phyloP scores from a whole-genome alignment of 2,888 invertebrate species.

The Diloba caeruleocephala region DNA sequence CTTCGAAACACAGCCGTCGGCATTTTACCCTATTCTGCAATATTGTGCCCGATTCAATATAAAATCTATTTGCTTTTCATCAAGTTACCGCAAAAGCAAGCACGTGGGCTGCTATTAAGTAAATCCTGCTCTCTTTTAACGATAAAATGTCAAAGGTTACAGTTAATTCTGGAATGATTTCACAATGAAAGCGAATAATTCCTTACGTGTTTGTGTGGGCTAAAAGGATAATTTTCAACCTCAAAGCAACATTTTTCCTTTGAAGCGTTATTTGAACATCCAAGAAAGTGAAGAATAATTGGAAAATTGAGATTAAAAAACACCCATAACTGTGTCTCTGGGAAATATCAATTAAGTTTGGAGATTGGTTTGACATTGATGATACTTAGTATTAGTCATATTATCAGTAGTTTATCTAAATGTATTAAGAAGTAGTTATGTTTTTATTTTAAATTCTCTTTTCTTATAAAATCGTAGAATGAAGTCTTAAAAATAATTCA shows the following conservation, averaged over 20 bases:
- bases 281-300: background rate
- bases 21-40: constrained; percentile 9
- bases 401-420: no score
- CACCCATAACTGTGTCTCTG: no score
- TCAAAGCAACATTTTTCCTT: constrained; percentile 28
- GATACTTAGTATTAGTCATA: no score
- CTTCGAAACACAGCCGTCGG: constrained; percentile 12
- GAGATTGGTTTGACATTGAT: no score
- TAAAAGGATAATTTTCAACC: constrained; percentile 8
- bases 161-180: constrained; percentile 18
- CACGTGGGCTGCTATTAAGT: constrained; percentile 14
- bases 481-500: no score
- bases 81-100: constrained; percentile 9
- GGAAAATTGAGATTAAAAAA: background rate
- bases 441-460: no score
- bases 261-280: constrained; percentile 1
- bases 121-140: constrained; percentile 12
- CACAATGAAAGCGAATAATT: constrained; percentile 8
- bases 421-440: no score
- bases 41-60: constrained; percentile 9
- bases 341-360: no score
- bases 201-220: background rate
- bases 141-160: constrained; percentile 40
- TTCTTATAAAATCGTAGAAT: no score
- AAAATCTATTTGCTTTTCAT: constrained; percentile 18